These are phyloP conservation scores for Tokudaia tokunoshimensis DNA, from an alignment of 2,797 vertebrate genomes.

Conservation along the genomic window DNA sequence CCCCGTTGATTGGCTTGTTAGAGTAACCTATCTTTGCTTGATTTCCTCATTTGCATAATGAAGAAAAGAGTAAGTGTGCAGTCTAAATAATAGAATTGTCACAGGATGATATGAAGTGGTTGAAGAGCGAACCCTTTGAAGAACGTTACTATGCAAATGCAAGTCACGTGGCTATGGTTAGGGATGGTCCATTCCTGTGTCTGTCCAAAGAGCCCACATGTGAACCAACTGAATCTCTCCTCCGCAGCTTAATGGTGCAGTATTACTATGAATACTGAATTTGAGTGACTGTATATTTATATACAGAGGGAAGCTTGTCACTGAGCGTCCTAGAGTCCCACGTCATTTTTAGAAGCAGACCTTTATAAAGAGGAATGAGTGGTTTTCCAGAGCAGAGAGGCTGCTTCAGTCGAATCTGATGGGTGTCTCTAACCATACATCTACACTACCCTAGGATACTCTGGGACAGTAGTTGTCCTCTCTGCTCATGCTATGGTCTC, in stretches of 20 bases:
- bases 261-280: not conserved
- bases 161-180: not conserved
- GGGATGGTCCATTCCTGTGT: not conserved
- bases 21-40: conserved; percentile 5
- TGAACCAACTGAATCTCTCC: not conserved
- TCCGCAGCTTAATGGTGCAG: not conserved
- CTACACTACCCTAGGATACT: not conserved
- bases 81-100: conserved; percentile 13
- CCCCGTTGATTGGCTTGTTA: not conserved
- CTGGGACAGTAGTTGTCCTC: not conserved
- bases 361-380: not conserved
- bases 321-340: not conserved
- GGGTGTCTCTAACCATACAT: not conserved
- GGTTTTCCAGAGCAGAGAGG: not conserved
- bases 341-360: not conserved
- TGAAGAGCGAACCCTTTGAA: not conserved
- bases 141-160: not conserved
- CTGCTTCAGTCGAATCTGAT: not conserved
- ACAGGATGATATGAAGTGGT: conserved; percentile 22
- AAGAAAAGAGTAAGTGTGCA: not conserved
- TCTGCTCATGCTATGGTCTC: not conserved
- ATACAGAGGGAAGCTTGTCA: conserved; percentile 2
- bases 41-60: conserved; percentile 27
- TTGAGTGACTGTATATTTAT: conserved; percentile 1
- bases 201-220: not conserved